These are phyloP conservation scores for Caenorhabditis angaria DNA, from an alignment of 2,888 invertebrate species.

Conservation along the genomic window DNA sequence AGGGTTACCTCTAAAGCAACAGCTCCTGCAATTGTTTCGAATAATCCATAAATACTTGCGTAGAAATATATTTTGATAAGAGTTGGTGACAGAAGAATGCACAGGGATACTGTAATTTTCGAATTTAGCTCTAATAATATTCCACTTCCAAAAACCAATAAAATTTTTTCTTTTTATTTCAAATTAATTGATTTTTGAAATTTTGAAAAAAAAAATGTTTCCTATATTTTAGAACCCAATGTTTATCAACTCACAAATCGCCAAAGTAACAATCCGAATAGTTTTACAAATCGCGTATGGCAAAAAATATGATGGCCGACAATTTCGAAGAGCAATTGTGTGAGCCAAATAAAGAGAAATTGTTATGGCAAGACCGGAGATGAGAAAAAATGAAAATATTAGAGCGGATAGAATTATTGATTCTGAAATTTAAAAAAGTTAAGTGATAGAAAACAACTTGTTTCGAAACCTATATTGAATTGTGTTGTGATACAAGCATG, in stretches of 20 bases:
- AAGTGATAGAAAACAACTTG: no score
- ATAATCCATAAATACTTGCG: conserved; percentile 51
- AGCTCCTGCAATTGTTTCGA: conserved; percentile 48
- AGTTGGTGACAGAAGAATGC: conserved; percentile 48
- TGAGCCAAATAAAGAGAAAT: conserved; percentile 46
- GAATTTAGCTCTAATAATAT: no score
- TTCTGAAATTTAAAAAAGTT: conserved; percentile 24
- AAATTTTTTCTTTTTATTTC: background rate
- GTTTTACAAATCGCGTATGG: conserved; percentile 43
- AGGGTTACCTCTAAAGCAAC: conserved; percentile 49
- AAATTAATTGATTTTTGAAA: no score
- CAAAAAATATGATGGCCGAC: conserved; percentile 37
- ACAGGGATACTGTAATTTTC: conserved; percentile 51
- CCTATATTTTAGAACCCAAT: no score
- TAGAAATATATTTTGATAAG: conserved; percentile 54
- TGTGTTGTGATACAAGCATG: conserved; percentile 46
- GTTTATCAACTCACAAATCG: conserved; percentile 17
- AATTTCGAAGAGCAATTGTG: conserved; percentile 33
- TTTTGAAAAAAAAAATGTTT: no score
- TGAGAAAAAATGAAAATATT: conserved; percentile 45
- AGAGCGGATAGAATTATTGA: conserved; percentile 40
- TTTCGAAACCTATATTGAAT: conserved; percentile 24
- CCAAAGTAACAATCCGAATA: conserved; percentile 24
- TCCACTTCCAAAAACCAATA: no score
- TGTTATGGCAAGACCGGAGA: conserved; percentile 39